These are phyloP conservation scores for Calliopsis andreniformis DNA, from an alignment of 1,140 invertebrate genomes.

Conservation along the genomic window DNA sequence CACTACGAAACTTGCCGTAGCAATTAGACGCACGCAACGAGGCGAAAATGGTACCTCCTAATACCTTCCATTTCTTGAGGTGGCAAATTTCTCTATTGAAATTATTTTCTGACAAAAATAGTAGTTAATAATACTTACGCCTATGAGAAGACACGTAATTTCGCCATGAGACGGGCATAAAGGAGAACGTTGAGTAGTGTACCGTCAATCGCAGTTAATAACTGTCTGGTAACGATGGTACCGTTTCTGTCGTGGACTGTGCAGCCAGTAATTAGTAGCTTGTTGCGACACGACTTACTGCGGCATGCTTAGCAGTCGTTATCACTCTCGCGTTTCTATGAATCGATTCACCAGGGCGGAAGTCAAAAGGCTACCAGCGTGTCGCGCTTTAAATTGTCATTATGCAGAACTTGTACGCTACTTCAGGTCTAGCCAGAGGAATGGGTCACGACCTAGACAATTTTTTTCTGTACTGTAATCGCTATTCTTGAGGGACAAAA, in stretches of 20 bases:
- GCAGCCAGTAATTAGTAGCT: slow-evolving; percentile 42
- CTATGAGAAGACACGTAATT: slow-evolving; percentile 46
- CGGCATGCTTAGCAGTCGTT: slow-evolving; percentile 17
- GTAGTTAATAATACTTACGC: slow-evolving; percentile 17
- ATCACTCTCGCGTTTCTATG: slow-evolving; percentile 31
- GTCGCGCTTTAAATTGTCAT: not conserved
- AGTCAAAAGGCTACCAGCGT: not conserved
- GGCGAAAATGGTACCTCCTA: not conserved
- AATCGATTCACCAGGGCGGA: not conserved
- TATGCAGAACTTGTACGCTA: not conserved
- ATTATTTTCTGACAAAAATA: slow-evolving; percentile 1
- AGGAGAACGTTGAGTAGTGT: slow-evolving; percentile 46
- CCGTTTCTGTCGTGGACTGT: slow-evolving; percentile 46
- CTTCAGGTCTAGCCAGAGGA: too few relatives aligned
- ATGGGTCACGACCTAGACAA: too few relatives aligned
- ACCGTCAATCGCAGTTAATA: slow-evolving; percentile 62
- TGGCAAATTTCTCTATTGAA: not conserved
- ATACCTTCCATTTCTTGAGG: not conserved
- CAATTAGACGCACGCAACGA: not conserved
- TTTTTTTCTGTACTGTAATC: too few relatives aligned
- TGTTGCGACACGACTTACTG: slow-evolving; percentile 39
- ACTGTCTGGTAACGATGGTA: slow-evolving; percentile 56
- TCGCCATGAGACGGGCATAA: slow-evolving; percentile 44
- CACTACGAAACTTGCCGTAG: not conserved
- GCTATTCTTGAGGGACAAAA: slow-evolving; percentile 14